Percentiles rank a stretch among this genome's conserved stretches.
Evolutionary conservation across 2,888 invertebrate species (phyloP).

Genomic region (Leptinotarsa tumamoca): DNA sequence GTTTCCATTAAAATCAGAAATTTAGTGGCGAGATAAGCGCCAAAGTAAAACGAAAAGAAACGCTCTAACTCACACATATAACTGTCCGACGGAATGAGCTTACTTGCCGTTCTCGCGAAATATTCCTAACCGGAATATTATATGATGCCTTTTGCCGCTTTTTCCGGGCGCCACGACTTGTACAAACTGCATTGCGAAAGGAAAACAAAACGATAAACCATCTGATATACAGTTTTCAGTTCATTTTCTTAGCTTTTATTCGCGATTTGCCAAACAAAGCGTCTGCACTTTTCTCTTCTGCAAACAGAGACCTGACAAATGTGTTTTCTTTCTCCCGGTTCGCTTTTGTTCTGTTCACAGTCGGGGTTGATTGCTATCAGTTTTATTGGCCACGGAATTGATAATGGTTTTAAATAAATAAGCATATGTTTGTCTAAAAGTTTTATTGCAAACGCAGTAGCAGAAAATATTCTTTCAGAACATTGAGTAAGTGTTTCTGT

Average conservation of each 20-base stretch:
- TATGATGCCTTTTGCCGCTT: constrained; percentile 59
- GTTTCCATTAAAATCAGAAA: constrained; percentile 72
- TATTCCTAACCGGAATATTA: constrained; percentile 63
- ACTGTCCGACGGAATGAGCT: constrained; percentile 65
- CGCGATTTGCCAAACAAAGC: constrained; percentile 61
- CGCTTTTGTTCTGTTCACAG: constrained; percentile 20
- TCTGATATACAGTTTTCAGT: constrained; percentile 64
- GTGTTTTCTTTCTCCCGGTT: constrained; percentile 41
- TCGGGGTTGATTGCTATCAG: constrained; percentile 19
- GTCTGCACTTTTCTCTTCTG: constrained; percentile 56
- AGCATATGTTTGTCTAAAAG: background rate
- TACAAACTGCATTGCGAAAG: constrained; percentile 62
- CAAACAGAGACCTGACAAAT: constrained; percentile 55
- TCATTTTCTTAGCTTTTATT: constrained; percentile 64
- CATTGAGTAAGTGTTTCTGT: too few species aligned
- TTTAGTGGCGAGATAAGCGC: constrained; percentile 71
- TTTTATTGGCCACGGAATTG: constrained; percentile 8
- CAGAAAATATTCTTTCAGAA: too few species aligned
- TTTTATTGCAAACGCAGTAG: constrained; percentile 1
- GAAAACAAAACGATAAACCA: constrained; percentile 67
- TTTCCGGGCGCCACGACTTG: constrained; percentile 60
- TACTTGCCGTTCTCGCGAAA: constrained; percentile 63
- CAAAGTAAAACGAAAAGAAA: constrained; percentile 66
- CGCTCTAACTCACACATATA: constrained; percentile 66
- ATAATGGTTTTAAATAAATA: constrained; percentile 5